Evolutionary conservation across 1,140 invertebrate genomes (phyloP), one percentile per base, ranked within the genome.

Genomic region (Euura saliciscinereae): DNA sequence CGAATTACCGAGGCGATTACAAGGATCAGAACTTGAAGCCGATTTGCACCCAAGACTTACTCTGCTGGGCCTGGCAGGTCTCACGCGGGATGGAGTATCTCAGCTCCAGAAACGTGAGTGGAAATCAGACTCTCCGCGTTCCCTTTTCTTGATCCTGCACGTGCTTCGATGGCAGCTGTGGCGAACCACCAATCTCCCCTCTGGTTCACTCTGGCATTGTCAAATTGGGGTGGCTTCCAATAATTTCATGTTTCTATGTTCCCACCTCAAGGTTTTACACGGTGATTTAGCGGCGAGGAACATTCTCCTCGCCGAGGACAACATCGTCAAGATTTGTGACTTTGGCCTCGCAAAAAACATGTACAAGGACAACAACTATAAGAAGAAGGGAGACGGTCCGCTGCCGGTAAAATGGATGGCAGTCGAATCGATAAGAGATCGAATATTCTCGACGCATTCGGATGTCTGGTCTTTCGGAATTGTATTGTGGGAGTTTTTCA

Each of bases 81-180:
- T 95, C 97, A 0, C 88, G 95, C 44, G 98, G 98, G 66, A 99
- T 99, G 97, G 95, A 98, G 74, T 99, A 99, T 85, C 89, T 99
- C 3, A 93, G 96, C 10, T 92, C 91, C 44, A 90, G 94, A 85
- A 96, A 96, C 87, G 96, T 95, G 83, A 83, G 75, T 72, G 71
- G n/a, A 59, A n/a, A 59, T n/a, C n/a, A n/a, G n/a, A n/a, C n/a
- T n/a, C n/a, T n/a, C 2, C 51, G 8, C 8, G 8, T 59, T 8
- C 2, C 51, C 51, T 8, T 59, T 59, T 59, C 3, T 59, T n/a
- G n/a, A n/a, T n/a, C n/a, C n/a, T n/a, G n/a, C n/a, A n/a, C n/a
- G n/a, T n/a, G n/a, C 2, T 8, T 59, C 51, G 8, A 10, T 3
- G n/a, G 51, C n/a, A 59, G n/a, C 51, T 4, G n/a, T 59, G n/a